phyloP scores from a whole-genome alignment of 2,113 vertebrate species.

The Rana temporaria region DNA sequence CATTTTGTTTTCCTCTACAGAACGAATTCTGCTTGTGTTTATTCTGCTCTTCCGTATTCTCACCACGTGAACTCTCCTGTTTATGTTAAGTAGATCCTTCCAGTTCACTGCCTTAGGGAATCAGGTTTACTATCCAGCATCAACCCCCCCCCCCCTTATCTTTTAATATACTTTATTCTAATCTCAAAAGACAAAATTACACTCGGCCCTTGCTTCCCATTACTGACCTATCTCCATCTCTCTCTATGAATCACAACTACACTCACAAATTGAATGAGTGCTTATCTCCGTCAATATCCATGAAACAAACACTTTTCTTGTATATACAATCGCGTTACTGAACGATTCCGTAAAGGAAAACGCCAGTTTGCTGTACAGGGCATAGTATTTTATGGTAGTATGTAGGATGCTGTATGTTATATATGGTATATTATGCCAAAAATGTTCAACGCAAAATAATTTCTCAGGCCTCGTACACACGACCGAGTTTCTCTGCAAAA shows the following conservation, averaged over 20 bases:
- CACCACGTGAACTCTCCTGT: neutral
- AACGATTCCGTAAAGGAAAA: no score
- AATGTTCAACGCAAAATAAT: no score
- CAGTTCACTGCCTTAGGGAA: neutral
- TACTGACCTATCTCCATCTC: slow-evolving; percentile 11
- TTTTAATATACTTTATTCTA: slow-evolving; percentile 20
- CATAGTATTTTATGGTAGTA: no score
- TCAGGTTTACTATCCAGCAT: neutral
- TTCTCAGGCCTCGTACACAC: no score
- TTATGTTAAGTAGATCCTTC: neutral
- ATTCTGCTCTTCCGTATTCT: neutral
- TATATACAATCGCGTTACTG: neutral
- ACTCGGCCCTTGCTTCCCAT: slow-evolving; percentile 11
- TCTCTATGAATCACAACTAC: slow-evolving; percentile 13
- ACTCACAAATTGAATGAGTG: neutral
- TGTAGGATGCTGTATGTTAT: no score
- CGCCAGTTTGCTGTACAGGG: no score
- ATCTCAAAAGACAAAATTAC: slow-evolving; percentile 1
- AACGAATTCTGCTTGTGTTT: neutral
- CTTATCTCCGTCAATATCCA: neutral
- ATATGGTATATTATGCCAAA: no score
- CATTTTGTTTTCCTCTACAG: neutral
- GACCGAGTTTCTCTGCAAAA: no score
- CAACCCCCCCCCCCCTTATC: slow-evolving; percentile 1
- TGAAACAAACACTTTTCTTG: neutral